phyloP scores from a whole-genome alignment of 1,140 invertebrate species.

The Bombus haemorrhoidalis region DNA sequence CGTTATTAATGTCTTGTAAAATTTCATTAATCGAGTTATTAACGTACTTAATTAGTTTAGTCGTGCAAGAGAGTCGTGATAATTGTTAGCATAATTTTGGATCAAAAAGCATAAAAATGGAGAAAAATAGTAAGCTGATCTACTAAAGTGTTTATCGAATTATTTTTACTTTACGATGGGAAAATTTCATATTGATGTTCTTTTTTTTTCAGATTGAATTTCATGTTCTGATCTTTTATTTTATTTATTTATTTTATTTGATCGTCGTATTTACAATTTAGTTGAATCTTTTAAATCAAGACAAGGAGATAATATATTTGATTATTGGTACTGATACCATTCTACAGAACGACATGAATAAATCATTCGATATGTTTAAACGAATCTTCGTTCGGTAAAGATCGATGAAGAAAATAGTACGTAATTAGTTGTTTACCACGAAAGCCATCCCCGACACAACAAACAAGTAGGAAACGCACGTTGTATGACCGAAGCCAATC shows the following conservation, averaged over 20 bases:
- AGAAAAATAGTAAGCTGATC: not conserved
- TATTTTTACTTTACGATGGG: not conserved
- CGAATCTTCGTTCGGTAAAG: not conserved
- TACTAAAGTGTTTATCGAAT: not conserved
- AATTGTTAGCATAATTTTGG: not conserved
- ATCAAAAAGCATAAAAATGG: no score
- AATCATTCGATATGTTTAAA: not conserved
- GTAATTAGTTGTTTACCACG: conserved; percentile 16
- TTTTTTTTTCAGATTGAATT: no score
- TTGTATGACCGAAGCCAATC: conserved; percentile 42
- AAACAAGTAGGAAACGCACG: conserved; percentile 38
- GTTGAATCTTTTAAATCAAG: no score
- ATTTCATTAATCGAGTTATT: no score
- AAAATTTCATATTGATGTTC: no score
- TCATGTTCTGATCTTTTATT: no score
- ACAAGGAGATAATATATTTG: not conserved
- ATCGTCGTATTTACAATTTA: not conserved
- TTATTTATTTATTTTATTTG: no score
- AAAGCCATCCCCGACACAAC: conserved; percentile 6
- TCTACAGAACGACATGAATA: not conserved
- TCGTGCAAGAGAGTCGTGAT: not conserved
- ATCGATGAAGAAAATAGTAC: not conserved
- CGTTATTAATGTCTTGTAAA: no score
- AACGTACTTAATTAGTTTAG: not conserved
- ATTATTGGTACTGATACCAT: not conserved